Base-by-base conservation (phyloP, 2,797 vertebrate species). In the Centropyge bicolor region DNA sequence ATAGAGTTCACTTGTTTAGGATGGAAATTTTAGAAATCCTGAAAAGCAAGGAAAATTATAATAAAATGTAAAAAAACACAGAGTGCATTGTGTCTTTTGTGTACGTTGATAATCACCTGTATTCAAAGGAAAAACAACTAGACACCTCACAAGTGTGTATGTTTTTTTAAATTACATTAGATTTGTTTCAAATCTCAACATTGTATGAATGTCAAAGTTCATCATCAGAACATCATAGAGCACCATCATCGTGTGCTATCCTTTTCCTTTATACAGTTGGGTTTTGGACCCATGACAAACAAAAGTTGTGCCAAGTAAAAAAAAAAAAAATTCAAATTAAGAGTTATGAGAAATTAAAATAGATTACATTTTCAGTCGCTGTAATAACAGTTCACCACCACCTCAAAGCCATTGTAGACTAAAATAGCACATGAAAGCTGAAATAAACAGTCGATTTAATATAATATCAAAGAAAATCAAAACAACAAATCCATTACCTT, bases 11-110 rank as follows among this genome's bases (percentile, higher is more conserved):
- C 81, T 87, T 88, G 83, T 91, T 87, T 74, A 85, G 66, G 72
- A 74, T 70, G 62, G 80, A 82, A 11, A 48, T 87, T 88, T 91
- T 81, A 86, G 52, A 82, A 85, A 73, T 86, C 80, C 80, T 36
- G 8, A 67, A 81, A 88, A 77, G 68, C 83, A 86, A 93, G 86
- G 62, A 79, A 79, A 85, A 86, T 91, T 86, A 76, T 83, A 89
- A 92, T 93, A 91, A 93, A 91, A 89, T 19, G 38, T 27, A 45
- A 64, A 78, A 81, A 76, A 78, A 79, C 1, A 61, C 0, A 41
- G 0, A 57, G 19, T 22, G 52, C 1, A 9, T 41, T 0, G 13
- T 78, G 56, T 83, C 3, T 66, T 61, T 22, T 74, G 31, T 74
- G 45, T 51, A 5, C 11, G 36, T 9, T 5, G 1, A 19, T 31